These are phyloP conservation scores for Bombycilla garrulus DNA, from an alignment of 2,113 vertebrate genomes.

Conservation along the genomic window DNA sequence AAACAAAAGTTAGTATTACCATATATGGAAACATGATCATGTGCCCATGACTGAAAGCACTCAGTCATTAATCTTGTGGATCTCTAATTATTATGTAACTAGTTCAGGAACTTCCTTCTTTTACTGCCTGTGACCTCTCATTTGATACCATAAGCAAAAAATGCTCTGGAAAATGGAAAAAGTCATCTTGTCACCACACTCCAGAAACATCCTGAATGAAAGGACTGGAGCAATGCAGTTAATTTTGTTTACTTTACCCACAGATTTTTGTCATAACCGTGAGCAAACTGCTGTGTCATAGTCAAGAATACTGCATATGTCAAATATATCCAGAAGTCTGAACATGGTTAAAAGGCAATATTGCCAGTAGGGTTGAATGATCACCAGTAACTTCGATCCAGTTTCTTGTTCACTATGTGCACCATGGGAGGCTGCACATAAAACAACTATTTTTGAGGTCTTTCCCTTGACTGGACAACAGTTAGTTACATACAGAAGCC, in stretches of 20 bases:
- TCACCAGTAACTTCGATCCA: fast-evolving
- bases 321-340: background rate
- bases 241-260: background rate
- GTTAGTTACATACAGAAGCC: background rate
- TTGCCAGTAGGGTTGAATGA: background rate
- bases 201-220: background rate
- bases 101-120: background rate
- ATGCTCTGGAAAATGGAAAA: background rate
- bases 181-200: background rate
- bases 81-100: background rate
- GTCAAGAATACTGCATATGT: background rate
- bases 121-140: background rate
- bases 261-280: background rate
- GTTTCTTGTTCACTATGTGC: background rate
- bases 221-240: background rate
- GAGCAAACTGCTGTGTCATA: background rate
- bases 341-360: background rate
- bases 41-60: background rate
- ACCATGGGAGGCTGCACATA: background rate
- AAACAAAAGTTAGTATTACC: background rate
- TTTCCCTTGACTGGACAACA: background rate
- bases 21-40: background rate
- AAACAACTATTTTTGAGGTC: background rate
- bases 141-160: background rate
- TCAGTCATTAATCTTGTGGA: background rate